A percentile compares a stretch with the other conserved stretches of the same genome.
Conservation (phyloP, 1,140 invertebrate species). For the Eulimnadia texana region DNA sequence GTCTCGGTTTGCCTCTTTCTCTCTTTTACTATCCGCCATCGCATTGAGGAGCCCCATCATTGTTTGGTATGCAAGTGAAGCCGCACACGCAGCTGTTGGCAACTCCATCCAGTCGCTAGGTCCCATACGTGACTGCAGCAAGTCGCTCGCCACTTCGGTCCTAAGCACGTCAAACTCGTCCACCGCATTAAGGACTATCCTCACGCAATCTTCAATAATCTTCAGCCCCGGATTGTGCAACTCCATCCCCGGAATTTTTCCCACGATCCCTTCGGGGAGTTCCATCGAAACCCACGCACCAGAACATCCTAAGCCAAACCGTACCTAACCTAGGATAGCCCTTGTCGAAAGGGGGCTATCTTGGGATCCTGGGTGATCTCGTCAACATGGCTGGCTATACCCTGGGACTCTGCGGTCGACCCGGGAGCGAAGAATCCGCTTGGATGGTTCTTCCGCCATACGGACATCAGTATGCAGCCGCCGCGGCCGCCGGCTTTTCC, state of each 20-base stretch:
- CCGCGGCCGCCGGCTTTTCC: conserved; percentile 4
- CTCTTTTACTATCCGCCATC: background rate
- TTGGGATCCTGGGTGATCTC: background rate
- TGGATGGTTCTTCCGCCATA: conserved; percentile 15
- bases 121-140: background rate
- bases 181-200: background rate
- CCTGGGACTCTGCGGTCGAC: conserved; percentile 10
- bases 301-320: background rate
- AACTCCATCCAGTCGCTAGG: background rate
- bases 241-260: background rate
- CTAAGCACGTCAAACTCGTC: background rate
- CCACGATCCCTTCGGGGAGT: too few species aligned
- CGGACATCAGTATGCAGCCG: conserved; percentile 11
- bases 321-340: too few species aligned
- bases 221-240: background rate
- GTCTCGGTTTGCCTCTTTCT: too few species aligned
- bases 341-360: background rate
- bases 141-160: background rate
- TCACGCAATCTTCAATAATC: background rate
- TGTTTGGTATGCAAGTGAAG: background rate
- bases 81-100: background rate
- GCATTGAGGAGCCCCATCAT: background rate
- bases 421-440: conserved; percentile 1
- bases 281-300: too few species aligned
- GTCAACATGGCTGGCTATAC: conserved; percentile 11